Percentiles rank a stretch among this genome's conserved stretches.
Conservation (phyloP, 2,113 vertebrate species). For the Corythornis cristatus region DNA sequence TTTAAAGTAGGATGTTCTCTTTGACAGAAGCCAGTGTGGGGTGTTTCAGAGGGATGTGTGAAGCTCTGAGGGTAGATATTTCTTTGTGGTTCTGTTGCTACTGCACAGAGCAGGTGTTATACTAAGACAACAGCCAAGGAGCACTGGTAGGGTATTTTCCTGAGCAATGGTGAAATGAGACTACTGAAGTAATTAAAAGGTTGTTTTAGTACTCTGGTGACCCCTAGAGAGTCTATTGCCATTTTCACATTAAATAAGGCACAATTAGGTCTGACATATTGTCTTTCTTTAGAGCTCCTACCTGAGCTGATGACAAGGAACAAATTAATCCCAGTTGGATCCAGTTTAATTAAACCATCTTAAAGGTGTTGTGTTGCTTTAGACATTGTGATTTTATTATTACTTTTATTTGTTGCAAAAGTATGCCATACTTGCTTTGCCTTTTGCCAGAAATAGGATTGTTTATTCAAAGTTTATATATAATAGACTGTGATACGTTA, state of each 20-base stretch:
- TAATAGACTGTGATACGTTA: not conserved
- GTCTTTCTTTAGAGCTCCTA: not conserved
- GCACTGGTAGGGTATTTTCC: not conserved
- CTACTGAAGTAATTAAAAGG: not conserved
- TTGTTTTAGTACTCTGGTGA: not conserved
- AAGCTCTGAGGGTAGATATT: not conserved
- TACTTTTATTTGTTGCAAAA: not conserved
- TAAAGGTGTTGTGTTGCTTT: not conserved
- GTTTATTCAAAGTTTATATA: not conserved
- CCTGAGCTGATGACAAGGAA: not conserved
- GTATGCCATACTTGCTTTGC: not conserved
- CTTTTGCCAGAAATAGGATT: not conserved
- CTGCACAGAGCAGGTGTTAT: fast-evolving
- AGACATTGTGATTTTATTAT: not conserved
- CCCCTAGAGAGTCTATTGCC: not conserved
- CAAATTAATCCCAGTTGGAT: not conserved
- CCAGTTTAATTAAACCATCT: not conserved
- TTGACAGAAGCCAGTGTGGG: not conserved
- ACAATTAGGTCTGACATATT: not conserved
- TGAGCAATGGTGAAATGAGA: not conserved
- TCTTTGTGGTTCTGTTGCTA: fast-evolving
- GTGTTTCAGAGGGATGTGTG: not conserved
- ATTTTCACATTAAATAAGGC: slow-evolving; percentile 1
- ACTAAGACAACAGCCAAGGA: not conserved
- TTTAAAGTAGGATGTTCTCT: not conserved